phyloP scores from a whole-genome alignment of 2,797 vertebrate species.

The Merluccius polli region DNA sequence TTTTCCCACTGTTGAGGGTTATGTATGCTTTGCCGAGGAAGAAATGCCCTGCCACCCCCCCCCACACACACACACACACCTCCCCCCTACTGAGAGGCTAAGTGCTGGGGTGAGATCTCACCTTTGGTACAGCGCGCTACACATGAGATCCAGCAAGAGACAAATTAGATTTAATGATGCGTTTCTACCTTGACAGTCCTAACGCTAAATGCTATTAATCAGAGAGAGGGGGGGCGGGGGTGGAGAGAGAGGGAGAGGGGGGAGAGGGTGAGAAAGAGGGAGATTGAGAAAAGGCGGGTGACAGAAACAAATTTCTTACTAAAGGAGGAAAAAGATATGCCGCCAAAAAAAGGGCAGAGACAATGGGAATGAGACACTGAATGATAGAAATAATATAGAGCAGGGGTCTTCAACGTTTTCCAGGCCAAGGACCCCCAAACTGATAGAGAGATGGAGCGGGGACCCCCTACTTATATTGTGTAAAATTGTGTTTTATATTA shows the following conservation, averaged over 20 bases:
- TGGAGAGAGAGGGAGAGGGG: background rate
- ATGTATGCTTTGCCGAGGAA: conserved; percentile 4
- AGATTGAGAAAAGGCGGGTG: background rate
- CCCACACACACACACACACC: background rate
- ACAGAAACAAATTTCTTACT: background rate
- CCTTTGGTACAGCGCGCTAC: conserved; percentile 11
- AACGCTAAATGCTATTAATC: conserved; percentile 8
- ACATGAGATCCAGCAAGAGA: conserved; percentile 21
- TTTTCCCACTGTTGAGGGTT: background rate
- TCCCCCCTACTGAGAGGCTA: background rate
- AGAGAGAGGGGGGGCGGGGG: background rate
- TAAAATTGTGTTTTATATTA: too few species aligned
- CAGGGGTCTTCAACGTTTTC: too few species aligned
- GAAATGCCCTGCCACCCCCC: background rate
- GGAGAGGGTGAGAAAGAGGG: background rate
- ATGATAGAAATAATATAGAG: too few species aligned
- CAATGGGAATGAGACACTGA: too few species aligned
- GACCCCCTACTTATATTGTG: too few species aligned
- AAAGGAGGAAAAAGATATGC: background rate
- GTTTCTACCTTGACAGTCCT: conserved; percentile 7
- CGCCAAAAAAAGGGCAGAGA: background rate
- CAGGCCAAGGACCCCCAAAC: too few species aligned
- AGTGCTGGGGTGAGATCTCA: conserved; percentile 30
- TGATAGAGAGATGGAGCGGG: too few species aligned
- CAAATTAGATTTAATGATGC: conserved; percentile 39